A percentile compares a stretch with the other conserved stretches of the same genome.
Conservation (phyloP, 2,113 vertebrate genomes). For the Aspidoscelis tigris region DNA sequence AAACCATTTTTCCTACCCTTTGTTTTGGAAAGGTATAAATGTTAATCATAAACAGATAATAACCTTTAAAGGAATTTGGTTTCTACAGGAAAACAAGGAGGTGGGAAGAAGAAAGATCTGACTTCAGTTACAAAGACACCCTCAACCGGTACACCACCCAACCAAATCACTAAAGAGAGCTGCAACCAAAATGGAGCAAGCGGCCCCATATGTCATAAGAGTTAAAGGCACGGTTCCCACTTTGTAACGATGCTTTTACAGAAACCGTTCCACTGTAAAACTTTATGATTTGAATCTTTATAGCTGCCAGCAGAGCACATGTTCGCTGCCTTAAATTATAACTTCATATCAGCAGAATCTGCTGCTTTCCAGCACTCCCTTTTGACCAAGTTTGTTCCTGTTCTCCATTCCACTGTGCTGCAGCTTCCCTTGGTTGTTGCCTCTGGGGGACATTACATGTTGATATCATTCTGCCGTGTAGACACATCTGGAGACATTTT, state of each 20-base stretch:
- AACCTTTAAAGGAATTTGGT: constrained; percentile 21
- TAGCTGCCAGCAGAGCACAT: constrained; percentile 83
- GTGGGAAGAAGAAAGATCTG: constrained; percentile 42
- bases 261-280: constrained; percentile 88
- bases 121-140: constrained; percentile 67
- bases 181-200: constrained; percentile 77
- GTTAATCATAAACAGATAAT: not conserved
- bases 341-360: constrained; percentile 79
- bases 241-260: constrained; percentile 85
- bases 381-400: constrained; percentile 42
- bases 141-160: constrained; percentile 41
- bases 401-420: constrained; percentile 47
- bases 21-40: constrained; percentile 8
- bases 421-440: constrained; percentile 34
- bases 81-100: constrained; percentile 5
- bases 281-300: constrained; percentile 89
- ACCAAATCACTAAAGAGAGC: constrained; percentile 63
- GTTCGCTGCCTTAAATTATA: constrained; percentile 85
- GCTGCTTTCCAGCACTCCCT: constrained; percentile 67
- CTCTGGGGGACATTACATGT: constrained; percentile 15
- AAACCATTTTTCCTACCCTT: too few species aligned
- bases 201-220: constrained; percentile 81
- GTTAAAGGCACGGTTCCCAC: constrained; percentile 82
- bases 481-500: constrained; percentile 37
- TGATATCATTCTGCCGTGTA: not conserved